phyloP scores from a whole-genome alignment of 2,888 invertebrate genomes.

The Sympetrum striolatum region DNA sequence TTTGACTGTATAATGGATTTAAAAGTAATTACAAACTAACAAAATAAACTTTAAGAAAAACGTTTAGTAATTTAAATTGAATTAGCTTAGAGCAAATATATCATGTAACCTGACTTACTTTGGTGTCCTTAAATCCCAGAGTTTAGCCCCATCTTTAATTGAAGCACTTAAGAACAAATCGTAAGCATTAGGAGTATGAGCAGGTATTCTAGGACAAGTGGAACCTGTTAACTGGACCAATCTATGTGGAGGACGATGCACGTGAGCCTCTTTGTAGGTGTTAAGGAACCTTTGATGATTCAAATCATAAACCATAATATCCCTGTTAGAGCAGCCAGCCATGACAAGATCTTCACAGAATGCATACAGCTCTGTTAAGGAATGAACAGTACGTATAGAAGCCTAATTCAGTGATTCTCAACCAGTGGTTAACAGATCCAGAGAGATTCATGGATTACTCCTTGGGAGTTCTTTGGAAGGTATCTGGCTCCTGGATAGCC shows the following conservation, averaged over 20 bases:
- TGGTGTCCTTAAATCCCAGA: slow-evolving; percentile 48
- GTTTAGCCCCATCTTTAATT: slow-evolving; percentile 47
- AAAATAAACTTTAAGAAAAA: no score
- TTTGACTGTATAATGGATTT: no score
- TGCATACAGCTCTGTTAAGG: neutral
- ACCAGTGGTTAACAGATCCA: no score
- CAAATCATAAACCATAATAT: slow-evolving; percentile 48
- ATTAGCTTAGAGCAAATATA: no score
- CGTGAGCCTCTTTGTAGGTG: slow-evolving; percentile 46
- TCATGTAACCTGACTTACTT: slow-evolving; percentile 13
- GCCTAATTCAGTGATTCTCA: no score
- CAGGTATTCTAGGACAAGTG: neutral
- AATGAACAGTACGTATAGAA: neutral
- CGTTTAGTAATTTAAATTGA: no score
- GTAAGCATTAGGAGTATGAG: slow-evolving; percentile 45
- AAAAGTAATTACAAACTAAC: no score
- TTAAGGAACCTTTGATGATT: slow-evolving; percentile 44
- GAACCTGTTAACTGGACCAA: slow-evolving; percentile 46
- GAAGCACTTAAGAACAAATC: slow-evolving; percentile 48
- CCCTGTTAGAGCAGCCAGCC: slow-evolving; percentile 48
- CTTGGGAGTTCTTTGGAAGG: no score
- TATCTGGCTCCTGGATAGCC: no score
- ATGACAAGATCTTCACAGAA: slow-evolving; percentile 45
- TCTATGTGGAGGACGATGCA: slow-evolving; percentile 45
- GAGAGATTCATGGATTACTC: no score